phyloP scores from a whole-genome alignment of 2,797 vertebrate genomes.

The Hydrolagus colliei region DNA sequence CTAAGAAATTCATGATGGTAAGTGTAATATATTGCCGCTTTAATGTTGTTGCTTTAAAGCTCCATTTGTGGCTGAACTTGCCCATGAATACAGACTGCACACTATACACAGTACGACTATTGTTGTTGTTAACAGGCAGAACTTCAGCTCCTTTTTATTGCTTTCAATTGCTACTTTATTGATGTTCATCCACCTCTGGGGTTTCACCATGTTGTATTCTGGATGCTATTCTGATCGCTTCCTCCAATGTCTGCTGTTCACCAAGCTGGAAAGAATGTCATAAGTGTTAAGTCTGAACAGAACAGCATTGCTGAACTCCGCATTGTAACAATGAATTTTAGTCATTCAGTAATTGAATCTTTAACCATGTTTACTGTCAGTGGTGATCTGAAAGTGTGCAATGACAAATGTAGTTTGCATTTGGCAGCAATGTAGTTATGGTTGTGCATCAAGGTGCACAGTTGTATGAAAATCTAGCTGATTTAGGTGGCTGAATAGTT shows the following conservation, averaged over 20 bases:
- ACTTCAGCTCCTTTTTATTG: background rate
- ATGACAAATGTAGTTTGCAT: too few relatives aligned
- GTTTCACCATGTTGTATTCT: constrained; percentile 97
- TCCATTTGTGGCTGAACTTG: background rate
- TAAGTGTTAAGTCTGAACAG: background rate
- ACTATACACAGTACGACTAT: constrained; percentile 1
- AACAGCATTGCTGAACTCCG: constrained; percentile 3
- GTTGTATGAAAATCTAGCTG: too few relatives aligned
- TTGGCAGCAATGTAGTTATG: too few relatives aligned
- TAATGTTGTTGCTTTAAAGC: constrained; percentile 19
- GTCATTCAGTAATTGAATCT: too few relatives aligned
- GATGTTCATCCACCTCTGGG: constrained; percentile 77
- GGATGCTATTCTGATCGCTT: constrained; percentile 98
- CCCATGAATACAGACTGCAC: constrained; percentile 6
- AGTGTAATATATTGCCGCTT: constrained; percentile 26
- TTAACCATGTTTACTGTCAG: too few relatives aligned
- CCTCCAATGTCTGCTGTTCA: constrained; percentile 93
- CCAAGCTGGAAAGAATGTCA: constrained; percentile 66
- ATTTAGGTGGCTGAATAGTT: too few relatives aligned
- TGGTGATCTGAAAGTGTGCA: too few relatives aligned
- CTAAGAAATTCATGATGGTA: constrained; percentile 21
- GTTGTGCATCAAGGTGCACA: too few relatives aligned
- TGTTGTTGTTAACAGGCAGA: constrained; percentile 11
- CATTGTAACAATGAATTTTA: background rate
- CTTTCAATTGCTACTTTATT: constrained; percentile 15